Conservation (phyloP, 1,140 invertebrate species). For the Diorhabda sublineata region DNA sequence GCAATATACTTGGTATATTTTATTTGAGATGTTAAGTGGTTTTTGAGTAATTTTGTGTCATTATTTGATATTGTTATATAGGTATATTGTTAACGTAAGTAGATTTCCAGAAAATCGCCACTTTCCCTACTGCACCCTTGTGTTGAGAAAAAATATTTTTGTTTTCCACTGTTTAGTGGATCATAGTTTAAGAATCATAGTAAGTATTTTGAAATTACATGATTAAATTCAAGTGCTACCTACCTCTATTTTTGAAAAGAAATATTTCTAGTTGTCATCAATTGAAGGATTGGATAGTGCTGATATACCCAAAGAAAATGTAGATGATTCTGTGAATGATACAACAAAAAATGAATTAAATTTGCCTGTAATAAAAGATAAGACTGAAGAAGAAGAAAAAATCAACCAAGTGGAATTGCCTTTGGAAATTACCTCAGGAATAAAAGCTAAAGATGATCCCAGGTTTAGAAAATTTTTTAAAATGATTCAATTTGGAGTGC, state of each 20-base stretch:
- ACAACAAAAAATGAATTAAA: slow-evolving; percentile 22
- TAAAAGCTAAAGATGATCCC: slow-evolving; percentile 52
- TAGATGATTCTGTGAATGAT: neutral
- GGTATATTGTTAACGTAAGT: too few species aligned
- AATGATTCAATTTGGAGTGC: slow-evolving; percentile 85
- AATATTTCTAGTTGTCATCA: slow-evolving; percentile 60
- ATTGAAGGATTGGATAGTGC: slow-evolving; percentile 55
- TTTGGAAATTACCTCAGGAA: neutral
- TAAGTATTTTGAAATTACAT: neutral
- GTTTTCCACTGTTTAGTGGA: too few species aligned
- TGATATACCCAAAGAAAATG: slow-evolving; percentile 6
- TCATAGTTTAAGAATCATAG: neutral
- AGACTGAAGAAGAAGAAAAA: slow-evolving; percentile 30
- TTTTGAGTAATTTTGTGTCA: too few species aligned
- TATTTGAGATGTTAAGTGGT: too few species aligned
- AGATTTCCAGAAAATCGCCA: too few species aligned
- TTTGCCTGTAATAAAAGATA: slow-evolving; percentile 33
- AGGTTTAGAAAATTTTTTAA: slow-evolving; percentile 77
- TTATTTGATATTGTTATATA: too few species aligned
- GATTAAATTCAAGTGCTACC: neutral
- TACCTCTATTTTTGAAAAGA: neutral
- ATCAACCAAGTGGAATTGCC: slow-evolving; percentile 23
- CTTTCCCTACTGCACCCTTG: too few species aligned
- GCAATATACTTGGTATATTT: too few species aligned
- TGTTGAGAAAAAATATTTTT: too few species aligned